phyloP scores from a whole-genome alignment of 2,888 invertebrate genomes.

The Drosophila paramelanica region DNA sequence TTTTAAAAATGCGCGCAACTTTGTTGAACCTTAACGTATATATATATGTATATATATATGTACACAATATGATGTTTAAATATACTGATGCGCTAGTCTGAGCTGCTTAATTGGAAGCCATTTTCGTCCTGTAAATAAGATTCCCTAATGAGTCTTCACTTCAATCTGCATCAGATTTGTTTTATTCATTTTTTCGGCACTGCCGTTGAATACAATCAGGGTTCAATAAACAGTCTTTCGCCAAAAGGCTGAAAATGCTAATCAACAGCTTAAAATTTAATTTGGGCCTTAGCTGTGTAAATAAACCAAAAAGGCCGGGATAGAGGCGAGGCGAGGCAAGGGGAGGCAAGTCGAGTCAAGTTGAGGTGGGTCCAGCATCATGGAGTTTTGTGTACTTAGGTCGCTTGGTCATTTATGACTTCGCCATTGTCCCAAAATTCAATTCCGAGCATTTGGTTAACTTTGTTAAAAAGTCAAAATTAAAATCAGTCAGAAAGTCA shows the following conservation, averaged over 20 bases:
- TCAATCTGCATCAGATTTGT: conserved; percentile 42
- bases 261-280: conserved; percentile 81
- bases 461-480: conserved; percentile 80
- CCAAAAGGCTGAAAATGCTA: conserved; percentile 67
- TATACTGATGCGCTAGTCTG: conserved; percentile 9
- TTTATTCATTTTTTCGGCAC: conserved; percentile 32
- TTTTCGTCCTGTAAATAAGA: conserved; percentile 32
- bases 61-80: background rate
- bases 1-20: conserved; percentile 60
- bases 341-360: background rate
- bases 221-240: conserved; percentile 70
- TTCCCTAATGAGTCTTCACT: conserved; percentile 67
- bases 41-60: background rate
- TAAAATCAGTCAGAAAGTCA: conserved; percentile 62
- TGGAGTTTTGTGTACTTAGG: conserved; percentile 69
- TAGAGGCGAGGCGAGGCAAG: background rate
- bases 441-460: conserved; percentile 72
- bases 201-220: conserved; percentile 64
- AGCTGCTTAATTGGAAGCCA: conserved; percentile 69
- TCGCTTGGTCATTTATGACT: conserved; percentile 69
- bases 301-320: conserved; percentile 46
- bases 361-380: background rate
- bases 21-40: conserved; percentile 71
- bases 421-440: conserved; percentile 67
- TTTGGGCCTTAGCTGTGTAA: conserved; percentile 72